Conservation (phyloP, 2,888 invertebrate species). For the Fragum sueziense region DNA sequence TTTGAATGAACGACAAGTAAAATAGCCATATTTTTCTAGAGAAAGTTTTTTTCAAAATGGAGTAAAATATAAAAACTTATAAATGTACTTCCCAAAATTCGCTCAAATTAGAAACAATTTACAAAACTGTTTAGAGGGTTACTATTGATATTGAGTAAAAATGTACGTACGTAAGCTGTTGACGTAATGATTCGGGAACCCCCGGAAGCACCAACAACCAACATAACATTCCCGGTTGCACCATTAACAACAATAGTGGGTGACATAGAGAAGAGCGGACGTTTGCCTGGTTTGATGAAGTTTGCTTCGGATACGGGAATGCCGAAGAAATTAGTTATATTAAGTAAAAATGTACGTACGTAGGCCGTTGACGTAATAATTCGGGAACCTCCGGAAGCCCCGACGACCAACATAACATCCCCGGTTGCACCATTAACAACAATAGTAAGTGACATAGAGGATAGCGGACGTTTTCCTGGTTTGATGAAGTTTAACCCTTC, state of each 20-base stretch:
- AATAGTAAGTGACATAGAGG: slow-evolving; percentile 95
- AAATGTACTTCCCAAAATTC: too few species aligned
- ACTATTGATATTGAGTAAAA: too few species aligned
- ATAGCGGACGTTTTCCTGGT: slow-evolving; percentile 92
- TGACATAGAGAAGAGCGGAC: slow-evolving; percentile 95
- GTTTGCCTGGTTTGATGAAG: slow-evolving; percentile 90
- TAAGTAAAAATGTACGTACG: slow-evolving; percentile 84
- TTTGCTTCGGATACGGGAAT: slow-evolving; percentile 90
- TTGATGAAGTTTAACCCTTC: slow-evolving; percentile 93
- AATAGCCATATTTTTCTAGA: too few species aligned
- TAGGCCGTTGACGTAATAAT: slow-evolving; percentile 90
- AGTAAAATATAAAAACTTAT: too few species aligned
- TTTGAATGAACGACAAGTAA: too few species aligned
- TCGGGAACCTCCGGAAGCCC: slow-evolving; percentile 95
- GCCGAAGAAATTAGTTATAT: slow-evolving; percentile 78
- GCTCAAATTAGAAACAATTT: too few species aligned
- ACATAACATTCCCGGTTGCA: slow-evolving; percentile 85
- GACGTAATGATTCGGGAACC: slow-evolving; percentile 95
- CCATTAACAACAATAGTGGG: slow-evolving; percentile 89
- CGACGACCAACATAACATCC: slow-evolving; percentile 88
- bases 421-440: slow-evolving; percentile 86
- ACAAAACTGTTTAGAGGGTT: too few species aligned
- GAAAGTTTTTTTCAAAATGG: too few species aligned
- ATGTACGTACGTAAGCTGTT: slow-evolving; percentile 83
- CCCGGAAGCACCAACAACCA: slow-evolving; percentile 93